Evolutionary conservation across 2,113 vertebrate species (phyloP).

Genomic region (Antennarius striatus): DNA sequence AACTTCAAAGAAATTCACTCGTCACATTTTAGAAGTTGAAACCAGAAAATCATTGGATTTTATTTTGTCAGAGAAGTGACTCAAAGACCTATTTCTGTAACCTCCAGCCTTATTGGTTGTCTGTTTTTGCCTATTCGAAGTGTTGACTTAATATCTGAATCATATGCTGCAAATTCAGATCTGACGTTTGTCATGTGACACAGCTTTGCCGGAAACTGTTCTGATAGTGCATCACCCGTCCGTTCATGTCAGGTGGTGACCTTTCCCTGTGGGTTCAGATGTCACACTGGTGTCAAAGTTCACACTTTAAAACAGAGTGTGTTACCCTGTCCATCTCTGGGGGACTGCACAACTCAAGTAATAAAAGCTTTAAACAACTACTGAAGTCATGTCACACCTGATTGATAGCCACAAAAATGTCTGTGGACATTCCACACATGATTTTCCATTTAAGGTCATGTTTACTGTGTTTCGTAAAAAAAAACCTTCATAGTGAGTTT

Average conservation of each 20-base stretch:
- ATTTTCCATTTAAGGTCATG: no score
- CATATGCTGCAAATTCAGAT: slow-evolving; percentile 27
- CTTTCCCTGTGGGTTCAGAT: slow-evolving; percentile 42
- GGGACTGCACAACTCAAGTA: no score
- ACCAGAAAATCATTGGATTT: neutral
- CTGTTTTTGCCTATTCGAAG: neutral
- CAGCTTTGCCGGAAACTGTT: slow-evolving; percentile 47
- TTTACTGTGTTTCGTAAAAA: no score
- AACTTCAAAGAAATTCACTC: no score
- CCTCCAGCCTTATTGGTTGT: slow-evolving; percentile 1
- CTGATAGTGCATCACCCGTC: slow-evolving; percentile 54
- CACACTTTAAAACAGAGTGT: slow-evolving; percentile 12
- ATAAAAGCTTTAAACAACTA: no score
- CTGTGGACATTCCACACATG: no score
- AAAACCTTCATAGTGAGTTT: neutral
- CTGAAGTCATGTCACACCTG: no score
- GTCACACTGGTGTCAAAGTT: slow-evolving; percentile 14
- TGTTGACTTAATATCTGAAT: neutral
- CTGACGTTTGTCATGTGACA: slow-evolving; percentile 49
- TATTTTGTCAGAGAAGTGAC: no score
- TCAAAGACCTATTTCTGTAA: no score
- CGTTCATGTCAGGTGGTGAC: slow-evolving; percentile 47
- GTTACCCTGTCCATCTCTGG: no score
- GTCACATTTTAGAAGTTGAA: neutral
- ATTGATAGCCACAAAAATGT: no score